phyloP scores from a whole-genome alignment of 1,140 invertebrate genomes.

The Drosophila lini region DNA sequence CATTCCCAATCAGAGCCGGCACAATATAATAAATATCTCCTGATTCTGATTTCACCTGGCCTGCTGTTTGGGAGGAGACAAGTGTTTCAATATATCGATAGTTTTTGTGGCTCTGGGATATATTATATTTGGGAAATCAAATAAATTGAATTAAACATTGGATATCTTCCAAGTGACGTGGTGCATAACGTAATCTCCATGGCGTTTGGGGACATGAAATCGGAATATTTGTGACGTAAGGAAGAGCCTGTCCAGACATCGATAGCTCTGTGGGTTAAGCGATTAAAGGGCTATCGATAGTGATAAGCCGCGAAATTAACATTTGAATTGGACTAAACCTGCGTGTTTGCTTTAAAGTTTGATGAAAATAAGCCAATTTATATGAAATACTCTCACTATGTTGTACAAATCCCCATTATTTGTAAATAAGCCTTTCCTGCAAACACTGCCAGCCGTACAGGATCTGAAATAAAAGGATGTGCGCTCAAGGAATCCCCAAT shows the following conservation, averaged over 20 bases:
- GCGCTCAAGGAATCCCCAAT: neutral
- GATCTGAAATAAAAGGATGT: neutral
- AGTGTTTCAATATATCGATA: neutral
- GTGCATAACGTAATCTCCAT: neutral
- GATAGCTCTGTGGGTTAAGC: neutral
- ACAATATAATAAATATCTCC: constrained; percentile 29
- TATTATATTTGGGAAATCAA: neutral
- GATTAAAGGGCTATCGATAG: neutral
- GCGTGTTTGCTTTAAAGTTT: neutral
- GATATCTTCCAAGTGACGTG: neutral
- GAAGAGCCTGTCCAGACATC: neutral
- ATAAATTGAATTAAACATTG: neutral
- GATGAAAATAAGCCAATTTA: neutral
- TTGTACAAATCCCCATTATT: too few relatives aligned
- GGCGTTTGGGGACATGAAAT: neutral
- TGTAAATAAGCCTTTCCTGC: too few relatives aligned
- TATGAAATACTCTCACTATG: too few relatives aligned
- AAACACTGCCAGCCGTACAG: neutral
- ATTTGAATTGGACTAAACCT: neutral
- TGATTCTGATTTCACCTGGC: constrained; percentile 42
- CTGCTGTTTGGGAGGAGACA: constrained; percentile 9
- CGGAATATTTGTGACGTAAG: neutral
- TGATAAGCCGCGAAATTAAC: neutral
- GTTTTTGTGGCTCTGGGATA: neutral
- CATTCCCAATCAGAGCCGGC: constrained; percentile 28